Evolutionary conservation across 2,888 invertebrate species (phyloP).

Genomic region (Pammene fasciana): DNA sequence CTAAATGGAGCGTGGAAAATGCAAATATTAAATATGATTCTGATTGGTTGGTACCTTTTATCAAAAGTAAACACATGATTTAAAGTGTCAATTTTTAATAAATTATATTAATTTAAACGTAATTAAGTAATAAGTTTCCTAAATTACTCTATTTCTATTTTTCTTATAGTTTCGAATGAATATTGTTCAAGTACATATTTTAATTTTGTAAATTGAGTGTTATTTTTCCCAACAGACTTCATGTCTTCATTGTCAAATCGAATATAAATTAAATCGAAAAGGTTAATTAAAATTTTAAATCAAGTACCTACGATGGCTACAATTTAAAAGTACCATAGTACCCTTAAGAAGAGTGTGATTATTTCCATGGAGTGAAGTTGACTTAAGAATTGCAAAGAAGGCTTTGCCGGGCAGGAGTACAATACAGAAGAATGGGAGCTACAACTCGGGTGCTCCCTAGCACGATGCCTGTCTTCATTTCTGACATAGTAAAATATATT

Average conservation of each 20-base stretch:
- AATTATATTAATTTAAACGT: too few relatives aligned
- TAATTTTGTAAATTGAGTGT: too few relatives aligned
- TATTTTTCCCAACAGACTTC: too few relatives aligned
- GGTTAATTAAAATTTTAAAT: conserved; percentile 12
- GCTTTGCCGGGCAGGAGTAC: conserved; percentile 39
- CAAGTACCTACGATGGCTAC: background rate
- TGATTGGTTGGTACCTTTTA: too few relatives aligned
- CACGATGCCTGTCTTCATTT: conserved; percentile 8
- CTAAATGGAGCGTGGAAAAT: too few relatives aligned
- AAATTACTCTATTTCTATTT: too few relatives aligned
- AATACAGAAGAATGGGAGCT: conserved; percentile 42
- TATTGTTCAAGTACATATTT: too few relatives aligned
- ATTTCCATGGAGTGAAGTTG: conserved; percentile 34
- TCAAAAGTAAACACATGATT: too few relatives aligned
- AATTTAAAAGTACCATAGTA: conserved; percentile 13
- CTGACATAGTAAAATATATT: background rate
- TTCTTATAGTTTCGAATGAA: too few relatives aligned
- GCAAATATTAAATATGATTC: too few relatives aligned
- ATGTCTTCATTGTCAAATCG: background rate
- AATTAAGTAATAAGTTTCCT: too few relatives aligned
- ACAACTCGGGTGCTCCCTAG: conserved; percentile 11
- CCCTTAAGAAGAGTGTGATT: conserved; percentile 33
- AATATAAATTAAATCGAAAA: conserved; percentile 2
- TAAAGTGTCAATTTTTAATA: too few relatives aligned
- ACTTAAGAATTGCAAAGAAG: conserved; percentile 44